Evolutionary conservation across 2,888 invertebrate species (phyloP), one percentile per base, ranked within the genome.

Genomic region (Lasioglossum pauxillum): DNA sequence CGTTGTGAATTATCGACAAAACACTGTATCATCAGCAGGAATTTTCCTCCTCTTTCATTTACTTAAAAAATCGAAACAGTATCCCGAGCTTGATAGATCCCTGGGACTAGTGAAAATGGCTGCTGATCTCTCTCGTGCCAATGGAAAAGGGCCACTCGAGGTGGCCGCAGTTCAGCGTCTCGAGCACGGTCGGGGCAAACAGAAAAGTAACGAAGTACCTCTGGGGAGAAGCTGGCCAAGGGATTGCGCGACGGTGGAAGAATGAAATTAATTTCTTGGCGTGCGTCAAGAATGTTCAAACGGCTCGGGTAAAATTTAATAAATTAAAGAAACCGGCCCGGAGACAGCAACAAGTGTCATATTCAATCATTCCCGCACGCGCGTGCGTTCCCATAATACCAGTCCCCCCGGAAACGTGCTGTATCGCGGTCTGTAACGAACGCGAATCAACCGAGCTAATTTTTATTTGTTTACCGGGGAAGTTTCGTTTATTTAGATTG

Each of bases 231-330:
- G 23, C 53, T 19, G 67, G 31, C 41, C 41, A 5, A 31, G 16
- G n/a, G 31, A 14, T 23, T 27, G 71, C 23, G 53, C 44, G 41
- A 44, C 27, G n/a, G 5, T 35, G 12, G 46, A 23, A 67, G 69
- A 67, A 80, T 64, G 73, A 77, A 77, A 73, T 81, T 80, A 73
- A 81, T 84, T 73, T 44, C 27, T 44, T 60, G n/a, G 67, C 38
- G 53, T 5, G 74, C 35, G 38, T 74, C 75, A 53, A 72, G 67
- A 69, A 64, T 80, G 53, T 38, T 72, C 16, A 83, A 77, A 67
- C 60, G 64, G n/a, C 64, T 31, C 46, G 67, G 53, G 41, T 67
- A 71, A 64, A 53, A n/a, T 80, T 83, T 83, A 76, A 80, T 73
- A 76, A 76, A 75, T 71, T 16, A 41, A 67, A 38, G 60, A 19